Evolutionary conservation across 64 coral and sea anemone genomes (phyloP).

Genomic region (Dendronephthya gigantea): DNA sequence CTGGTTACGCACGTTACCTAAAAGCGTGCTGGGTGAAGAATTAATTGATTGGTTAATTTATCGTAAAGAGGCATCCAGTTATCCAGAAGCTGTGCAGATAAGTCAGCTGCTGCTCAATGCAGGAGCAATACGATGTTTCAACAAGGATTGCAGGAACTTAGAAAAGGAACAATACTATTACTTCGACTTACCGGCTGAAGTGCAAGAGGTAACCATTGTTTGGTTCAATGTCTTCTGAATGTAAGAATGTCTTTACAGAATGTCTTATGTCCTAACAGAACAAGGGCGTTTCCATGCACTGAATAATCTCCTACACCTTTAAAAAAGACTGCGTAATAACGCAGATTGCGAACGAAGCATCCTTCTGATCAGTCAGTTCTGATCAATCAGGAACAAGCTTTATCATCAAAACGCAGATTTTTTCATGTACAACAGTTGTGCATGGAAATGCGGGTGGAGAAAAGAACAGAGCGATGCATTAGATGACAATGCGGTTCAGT

Average conservation of each 20-base stretch:
- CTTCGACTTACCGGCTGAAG: slow-evolving; percentile 22
- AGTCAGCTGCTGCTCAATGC: slow-evolving; percentile 60
- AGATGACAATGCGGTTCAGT: no score
- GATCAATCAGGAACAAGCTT: no score
- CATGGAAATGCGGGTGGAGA: no score
- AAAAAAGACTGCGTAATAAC: no score
- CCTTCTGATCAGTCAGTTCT: no score
- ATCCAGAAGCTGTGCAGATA: slow-evolving; percentile 42
- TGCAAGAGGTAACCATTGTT: neutral
- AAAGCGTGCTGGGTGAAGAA: slow-evolving; percentile 67
- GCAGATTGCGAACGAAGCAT: no score
- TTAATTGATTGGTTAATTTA: slow-evolving; percentile 81
- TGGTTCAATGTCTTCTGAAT: neutral
- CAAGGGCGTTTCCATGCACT: no score
- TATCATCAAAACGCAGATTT: no score
- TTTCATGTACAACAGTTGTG: no score
- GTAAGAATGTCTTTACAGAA: neutral
- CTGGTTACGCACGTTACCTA: slow-evolving; percentile 43
- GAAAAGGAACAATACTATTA: slow-evolving; percentile 88
- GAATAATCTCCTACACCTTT: no score
- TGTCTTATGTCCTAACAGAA: no score
- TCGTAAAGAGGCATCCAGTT: slow-evolving; percentile 41
- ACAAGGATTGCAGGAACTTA: slow-evolving; percentile 62
- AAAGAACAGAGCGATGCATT: no score
- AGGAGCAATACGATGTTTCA: slow-evolving; percentile 54